Base-by-base conservation (phyloP, 2,797 vertebrate genomes). In the Iguana delicatissima region DNA sequence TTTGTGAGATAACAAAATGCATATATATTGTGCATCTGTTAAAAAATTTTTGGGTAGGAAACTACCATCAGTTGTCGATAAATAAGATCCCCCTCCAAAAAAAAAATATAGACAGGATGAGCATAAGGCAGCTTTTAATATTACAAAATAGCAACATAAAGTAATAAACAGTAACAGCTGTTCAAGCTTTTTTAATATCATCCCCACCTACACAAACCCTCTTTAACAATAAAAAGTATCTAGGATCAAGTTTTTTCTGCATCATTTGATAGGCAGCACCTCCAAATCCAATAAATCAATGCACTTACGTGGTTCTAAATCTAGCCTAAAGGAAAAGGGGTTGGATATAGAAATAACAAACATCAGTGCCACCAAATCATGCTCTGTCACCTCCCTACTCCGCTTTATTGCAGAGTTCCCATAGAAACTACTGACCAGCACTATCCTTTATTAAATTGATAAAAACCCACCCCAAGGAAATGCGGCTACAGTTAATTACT, bases 361-460 rank as follows among this genome's bases (percentile, higher is more conserved):
- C 87, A 38, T 0, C 0, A 20, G n/a, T 88, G 82, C 50, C 81
- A 80, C 20, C 77, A 88, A 2, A 52, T 57, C 5, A 38, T 86
- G n/a, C 24, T 38, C 38, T 7, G 26, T 1, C 29, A 4, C 46
- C 4, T n/a, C 29, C 29, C 32, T 13, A 22, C 80, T 89, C 22
- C 1, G 32, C 4, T 87, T 94, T 93, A 84, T 35, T 81, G 35
- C 85, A 67, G 91, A n/a, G 72, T 50, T 94, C 92, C 87, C 90
- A 73, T 92, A 29, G 9, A 0, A 0, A 90, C 29, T 0, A 38
- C 84, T 93, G 89, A 82, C 81, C 94, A 91, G 52, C 84, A 74
- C 55, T 85, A 88, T 89, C 88, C 86, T 69, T 69, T 20, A 0
- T 3, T 0, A 52, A 91, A 81, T 1, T 57, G 85, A 84, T 62